Base-by-base conservation (phyloP, 2,113 vertebrate species). In the Chloropsis hardwickii region DNA sequence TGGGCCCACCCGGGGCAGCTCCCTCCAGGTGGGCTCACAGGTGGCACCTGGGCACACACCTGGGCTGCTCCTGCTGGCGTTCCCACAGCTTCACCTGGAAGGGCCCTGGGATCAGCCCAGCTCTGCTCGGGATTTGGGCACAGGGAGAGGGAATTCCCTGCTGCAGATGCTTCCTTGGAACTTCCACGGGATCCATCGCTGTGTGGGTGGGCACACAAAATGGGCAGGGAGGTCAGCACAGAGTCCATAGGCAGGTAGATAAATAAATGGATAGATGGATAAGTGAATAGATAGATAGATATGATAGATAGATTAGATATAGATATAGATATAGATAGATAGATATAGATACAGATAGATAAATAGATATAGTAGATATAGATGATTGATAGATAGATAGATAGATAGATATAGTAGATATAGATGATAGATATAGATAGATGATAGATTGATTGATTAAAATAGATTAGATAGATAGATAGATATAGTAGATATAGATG, bases 221-320 rank as follows among this genome's bases (percentile, higher is more conserved):
- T 5, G 48, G 19, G 14, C 17, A 58, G 23, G 24, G 39, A 5
- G 10, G 21, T 5, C 27, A 70, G 35, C 2, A 1, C 0, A 0
- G 33, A 15, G 31, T 3, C 21, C 14, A 23, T 0, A 3, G 50
- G 50, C 33, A 31, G 7, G 48, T 23, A 14, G 4, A 31, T 24
- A 2, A 11, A 22, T 6, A 3, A 24, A 33, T 29, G 1, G 7
- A 29, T 10, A 14, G 4, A 31, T 24, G 1, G 8, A 37, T 5
- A 4, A 14, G 25, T 37, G 0, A 18, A 22, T 14, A 1, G 5
- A 31, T 10, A 0, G 5, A 54, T 11, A 4, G 10, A 17, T 16
- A 1, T 16, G 7, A 29, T 10, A 14, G 4, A 31, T 24, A 1
- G 8, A 37, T 5, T 37, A 0, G 22, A 22, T 14, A 1, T 2